These are phyloP conservation scores for Lagopus leucura DNA, from an alignment of 2,113 vertebrate species.

Conservation along the genomic window DNA sequence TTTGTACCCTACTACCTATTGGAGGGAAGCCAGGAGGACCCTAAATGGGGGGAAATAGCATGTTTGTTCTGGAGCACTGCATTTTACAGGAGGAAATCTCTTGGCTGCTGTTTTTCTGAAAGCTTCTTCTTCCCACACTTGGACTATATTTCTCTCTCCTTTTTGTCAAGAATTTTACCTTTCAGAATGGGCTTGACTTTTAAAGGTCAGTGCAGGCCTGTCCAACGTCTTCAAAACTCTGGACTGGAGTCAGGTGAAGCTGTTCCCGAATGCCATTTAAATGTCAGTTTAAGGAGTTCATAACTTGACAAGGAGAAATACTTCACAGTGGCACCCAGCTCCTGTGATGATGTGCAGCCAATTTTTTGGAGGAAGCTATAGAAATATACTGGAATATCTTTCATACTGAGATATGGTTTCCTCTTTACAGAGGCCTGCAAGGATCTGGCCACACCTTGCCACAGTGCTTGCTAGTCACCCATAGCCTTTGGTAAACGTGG, in stretches of 20 bases:
- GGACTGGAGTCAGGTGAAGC: neutral
- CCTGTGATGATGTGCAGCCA: neutral
- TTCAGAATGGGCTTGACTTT: neutral
- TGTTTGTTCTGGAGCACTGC: neutral
- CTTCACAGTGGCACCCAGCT: neutral
- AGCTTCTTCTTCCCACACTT: neutral
- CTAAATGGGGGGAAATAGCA: neutral
- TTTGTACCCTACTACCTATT: neutral
- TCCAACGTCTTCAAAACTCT: neutral
- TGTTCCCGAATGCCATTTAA: neutral
- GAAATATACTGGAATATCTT: neutral
- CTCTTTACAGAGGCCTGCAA: neutral
- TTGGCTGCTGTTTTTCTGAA: neutral
- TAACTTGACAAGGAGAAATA: neutral
- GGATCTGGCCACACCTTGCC: neutral
- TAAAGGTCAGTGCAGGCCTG: neutral
- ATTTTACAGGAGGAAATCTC: neutral
- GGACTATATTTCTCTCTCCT: neutral
- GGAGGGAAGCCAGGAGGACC: neutral
- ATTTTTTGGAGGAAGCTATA: neutral
- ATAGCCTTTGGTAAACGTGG: neutral
- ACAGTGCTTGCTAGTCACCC: neutral
- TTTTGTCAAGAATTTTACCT: neutral
- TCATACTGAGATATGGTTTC: neutral
- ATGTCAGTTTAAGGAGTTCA: neutral